Evolutionary conservation across 30 jellyfish, hydroid and myxozoan genomes (phyloP).

Genomic region (Rhopilema esculentum): DNA sequence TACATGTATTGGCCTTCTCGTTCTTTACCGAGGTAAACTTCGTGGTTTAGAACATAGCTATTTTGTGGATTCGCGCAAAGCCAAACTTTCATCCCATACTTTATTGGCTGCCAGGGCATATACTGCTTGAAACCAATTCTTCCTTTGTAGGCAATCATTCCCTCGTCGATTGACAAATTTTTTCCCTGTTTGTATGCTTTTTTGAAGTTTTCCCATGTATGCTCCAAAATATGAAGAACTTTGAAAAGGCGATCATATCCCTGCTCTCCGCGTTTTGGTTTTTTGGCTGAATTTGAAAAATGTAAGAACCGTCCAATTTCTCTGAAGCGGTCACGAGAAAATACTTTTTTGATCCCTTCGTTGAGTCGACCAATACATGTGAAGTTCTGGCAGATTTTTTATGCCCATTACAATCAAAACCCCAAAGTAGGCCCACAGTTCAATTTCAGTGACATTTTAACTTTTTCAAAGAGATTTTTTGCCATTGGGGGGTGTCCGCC

Average conservation of each 20-base stretch:
- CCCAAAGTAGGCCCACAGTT: too few species aligned
- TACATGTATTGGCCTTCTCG: too few species aligned
- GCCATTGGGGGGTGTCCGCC: too few species aligned
- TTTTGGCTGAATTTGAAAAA: too few species aligned
- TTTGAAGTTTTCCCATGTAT: neutral
- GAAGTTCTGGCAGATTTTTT: too few species aligned
- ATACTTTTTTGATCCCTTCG: too few species aligned
- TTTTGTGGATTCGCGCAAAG: conserved; percentile 5
- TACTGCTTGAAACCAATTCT: conserved; percentile 36
- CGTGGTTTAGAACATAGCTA: conserved; percentile 18
- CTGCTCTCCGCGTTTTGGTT: neutral
- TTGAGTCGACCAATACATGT: too few species aligned
- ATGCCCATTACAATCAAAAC: too few species aligned
- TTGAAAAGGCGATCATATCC: conserved; percentile 35
- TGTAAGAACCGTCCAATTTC: too few species aligned
- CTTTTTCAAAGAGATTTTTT: too few species aligned
- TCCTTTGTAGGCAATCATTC: conserved; percentile 42
- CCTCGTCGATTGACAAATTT: conserved; percentile 44
- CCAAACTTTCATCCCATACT: conserved; percentile 49
- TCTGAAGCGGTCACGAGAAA: too few species aligned
- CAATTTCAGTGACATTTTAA: too few species aligned
- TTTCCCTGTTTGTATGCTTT: neutral
- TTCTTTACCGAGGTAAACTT: conserved; percentile 20
- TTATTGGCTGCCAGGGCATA: conserved; percentile 40
- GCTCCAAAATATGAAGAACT: conserved; percentile 14